Evolutionary conservation across 1,140 invertebrate species (phyloP), one percentile per base, ranked within the genome.

Genomic region (Drosophila micromelanica): DNA sequence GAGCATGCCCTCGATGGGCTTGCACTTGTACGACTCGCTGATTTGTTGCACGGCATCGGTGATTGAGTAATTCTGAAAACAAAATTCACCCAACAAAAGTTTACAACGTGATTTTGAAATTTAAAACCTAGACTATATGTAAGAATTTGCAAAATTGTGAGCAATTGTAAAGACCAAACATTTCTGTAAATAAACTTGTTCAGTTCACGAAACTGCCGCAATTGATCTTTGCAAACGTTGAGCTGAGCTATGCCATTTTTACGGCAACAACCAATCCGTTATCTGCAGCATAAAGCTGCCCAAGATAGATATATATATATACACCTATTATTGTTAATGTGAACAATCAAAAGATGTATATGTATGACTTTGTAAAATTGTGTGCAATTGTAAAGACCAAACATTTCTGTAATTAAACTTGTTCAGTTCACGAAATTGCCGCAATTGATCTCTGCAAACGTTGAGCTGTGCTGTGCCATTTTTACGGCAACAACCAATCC

Each of bases 1-100:
- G 27, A 99, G 93, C 98, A 99, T 99, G 57, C 99, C 98, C 93
- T 99, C 98, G 61, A 99, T 96, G 20, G 99, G 98, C 93, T 99
- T 99, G 93, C 98, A 99, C 78, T 98, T 97, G 93, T 95, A 99
- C 27, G 96, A 94, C 81, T 97, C 96, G 71, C 97, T 96, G 68
- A 99, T 96, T 93, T 98, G 98, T 92, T 98, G 97, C 52, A 99
- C 97, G 43, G 95, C 96, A 89, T 98, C 96, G 55, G 98, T 99
- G 61, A 99, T 96, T 63, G 95, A 95, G 92, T 98, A 97, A 57
- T 98, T 98, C 96, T 98, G 91, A 20, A 93, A 94, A 15, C 32
- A 8, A 11, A 42, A 13, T n/a, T 45, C 8, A 13, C 6, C 12
- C 6, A 17, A 42, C 11, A 12, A 30, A 52, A 3, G 8, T 37